Conservation (phyloP, 2,797 vertebrate genomes). For the Enteromius mattozi region DNA sequence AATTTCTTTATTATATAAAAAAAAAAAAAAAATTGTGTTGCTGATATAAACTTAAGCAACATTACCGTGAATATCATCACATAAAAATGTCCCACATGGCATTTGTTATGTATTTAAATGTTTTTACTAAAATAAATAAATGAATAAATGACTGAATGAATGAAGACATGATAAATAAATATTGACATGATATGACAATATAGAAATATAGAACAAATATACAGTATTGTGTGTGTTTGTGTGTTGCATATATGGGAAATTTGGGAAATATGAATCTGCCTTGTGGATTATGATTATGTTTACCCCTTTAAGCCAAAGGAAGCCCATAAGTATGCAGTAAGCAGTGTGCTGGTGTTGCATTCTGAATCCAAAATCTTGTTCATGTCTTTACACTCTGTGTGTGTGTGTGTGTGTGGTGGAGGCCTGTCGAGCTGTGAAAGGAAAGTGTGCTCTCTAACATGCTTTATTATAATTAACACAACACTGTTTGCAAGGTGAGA, state of each 20-base stretch:
- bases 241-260: not conserved
- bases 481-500: not conserved
- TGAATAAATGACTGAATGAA: not conserved
- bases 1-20: no score
- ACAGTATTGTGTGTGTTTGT: no score
- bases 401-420: conserved; percentile 24
- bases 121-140: not conserved
- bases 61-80: not conserved
- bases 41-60: not conserved
- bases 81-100: not conserved
- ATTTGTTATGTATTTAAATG: not conserved
- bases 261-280: not conserved
- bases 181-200: no score
- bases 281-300: not conserved
- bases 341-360: not conserved
- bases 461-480: conserved; percentile 39
- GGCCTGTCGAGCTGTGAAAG: conserved; percentile 31
- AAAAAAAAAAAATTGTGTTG: not conserved
- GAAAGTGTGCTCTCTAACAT: conserved; percentile 11
- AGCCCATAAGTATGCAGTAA: not conserved
- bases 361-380: not conserved
- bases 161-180: no score
- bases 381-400: not conserved
- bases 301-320: not conserved
- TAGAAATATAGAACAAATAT: no score